Base-by-base conservation (phyloP, 1,140 invertebrate species). In the Bombus consobrinus region DNA sequence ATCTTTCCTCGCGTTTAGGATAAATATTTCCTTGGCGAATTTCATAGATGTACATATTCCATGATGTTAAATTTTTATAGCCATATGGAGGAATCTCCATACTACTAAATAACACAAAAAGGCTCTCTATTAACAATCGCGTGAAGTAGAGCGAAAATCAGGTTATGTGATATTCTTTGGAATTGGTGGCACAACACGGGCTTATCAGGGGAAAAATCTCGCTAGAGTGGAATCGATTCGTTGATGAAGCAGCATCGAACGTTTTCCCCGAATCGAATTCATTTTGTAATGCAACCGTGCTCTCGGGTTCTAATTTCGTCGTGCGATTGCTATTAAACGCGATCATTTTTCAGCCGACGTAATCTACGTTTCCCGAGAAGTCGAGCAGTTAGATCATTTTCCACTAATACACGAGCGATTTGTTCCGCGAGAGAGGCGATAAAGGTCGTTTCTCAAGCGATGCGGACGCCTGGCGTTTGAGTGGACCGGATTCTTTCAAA, bases 361-460 rank as follows among this genome's bases (percentile, higher is more conserved):
- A 85, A 64, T 80, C 39, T 64, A 39, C 43, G 62, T 78, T 78
- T 47, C 39, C 22, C 39, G 10, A 69, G 77, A 53, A 62, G 53
- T 41, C 64, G 73, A 62, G 82, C 74, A 83, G 74, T 78, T 71
- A 76, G 82, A 83, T 83, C 74, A 83, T 78, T 83, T 83, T 78
- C 82, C 74, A 59, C 82, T 83, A 78, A 83, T 83, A 78, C 82
- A 78, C 74, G 82, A 78, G 64, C 74, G 62, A 83, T 83, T 83
- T 83, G 82, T 87, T 59, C 75, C 37, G 22, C 8, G 22, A 18
- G 39, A 10, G 77, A 66, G 47, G 10, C 62, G 81, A 83, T 43
- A 28, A 62, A 59, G 34, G 68, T 25, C 77, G 77, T 85, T 85
- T 85, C 83, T 85, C 83, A 80, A 80, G 68, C 41, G 12, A 47